Base-by-base conservation (phyloP, 2,888 invertebrate species). In the Acanthacorydalis orientalis region DNA sequence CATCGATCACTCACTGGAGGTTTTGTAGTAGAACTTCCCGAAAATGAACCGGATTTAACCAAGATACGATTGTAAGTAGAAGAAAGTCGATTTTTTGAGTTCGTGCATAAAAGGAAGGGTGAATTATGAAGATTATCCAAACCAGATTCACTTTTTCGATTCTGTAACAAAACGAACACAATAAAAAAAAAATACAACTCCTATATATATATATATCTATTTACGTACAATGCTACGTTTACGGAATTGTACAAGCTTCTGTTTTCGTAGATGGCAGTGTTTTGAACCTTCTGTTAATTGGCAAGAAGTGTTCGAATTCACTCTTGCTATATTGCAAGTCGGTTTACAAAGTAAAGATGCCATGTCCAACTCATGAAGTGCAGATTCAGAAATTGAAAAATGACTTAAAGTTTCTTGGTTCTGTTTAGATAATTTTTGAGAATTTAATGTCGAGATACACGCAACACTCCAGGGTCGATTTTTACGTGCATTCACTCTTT, bases 331-430 rank as follows among this genome's bases (percentile, higher is more conserved):
- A 7, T 74, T 75, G 3, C 68, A 68, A 52, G 66, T 60, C 49
- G 63, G 64, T 37, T 63, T 64, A 48, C 57, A 54, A 48, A 55
- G 55, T 55, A 60, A 60, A 33, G 70, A 65, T 7, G 67, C 61
- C 11, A 68, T 56, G 34, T 67, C 61, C 46, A 89, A 68, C 45
- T 81, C 80, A 64, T 91, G 81, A 51, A 91, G 68, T 16, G 90
- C 90, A 1, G 89, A 88, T 66, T 92, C 91, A 2, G 91, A 91
- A 53, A 85, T 88, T 4, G 89, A 90, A 67, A 87, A 83, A 55
- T 79, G 37, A 31, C 39, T 47, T 33, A 47, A 15, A 9, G 33
- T 16, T 34, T 47, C 34, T 23, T 40, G 33, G 10, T 50, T 54
- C 48, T 55, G 53, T 31, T 49, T 53, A 11, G 57, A 50, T 37